A percentile compares a stretch with the other conserved stretches of the same genome.
These are phyloP conservation scores for Trachemys scripta DNA, from an alignment of 2,113 vertebrate genomes.

Conservation along the genomic window DNA sequence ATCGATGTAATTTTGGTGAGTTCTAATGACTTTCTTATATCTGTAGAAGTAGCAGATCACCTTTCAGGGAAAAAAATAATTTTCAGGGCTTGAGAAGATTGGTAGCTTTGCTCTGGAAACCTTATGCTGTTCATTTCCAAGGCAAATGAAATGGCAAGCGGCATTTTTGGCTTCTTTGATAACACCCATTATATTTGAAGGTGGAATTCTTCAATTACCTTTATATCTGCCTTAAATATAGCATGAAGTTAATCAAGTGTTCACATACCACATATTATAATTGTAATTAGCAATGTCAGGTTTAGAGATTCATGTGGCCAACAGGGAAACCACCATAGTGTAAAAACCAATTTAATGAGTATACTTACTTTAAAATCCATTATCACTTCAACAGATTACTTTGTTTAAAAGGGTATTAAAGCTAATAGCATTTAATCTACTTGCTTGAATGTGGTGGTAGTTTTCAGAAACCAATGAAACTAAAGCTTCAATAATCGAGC, in stretches of 20 bases:
- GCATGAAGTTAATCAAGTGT: constrained; percentile 61
- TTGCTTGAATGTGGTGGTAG: constrained; percentile 66
- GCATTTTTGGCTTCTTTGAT: constrained; percentile 15
- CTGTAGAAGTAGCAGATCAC: background rate
- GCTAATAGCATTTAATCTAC: constrained; percentile 79
- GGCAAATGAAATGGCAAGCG: constrained; percentile 37
- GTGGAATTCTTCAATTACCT: constrained; percentile 49
- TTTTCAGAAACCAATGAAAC: constrained; percentile 70
- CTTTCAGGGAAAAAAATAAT: constrained; percentile 43
- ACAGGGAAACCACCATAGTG: constrained; percentile 65
- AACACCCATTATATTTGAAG: constrained; percentile 1
- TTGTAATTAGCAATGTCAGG: constrained; percentile 67
- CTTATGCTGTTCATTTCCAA: constrained; percentile 41
- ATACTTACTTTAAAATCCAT: constrained; percentile 78
- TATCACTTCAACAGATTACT: constrained; percentile 77
- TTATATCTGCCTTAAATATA: constrained; percentile 62
- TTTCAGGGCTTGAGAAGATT: constrained; percentile 13
- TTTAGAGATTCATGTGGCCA: constrained; percentile 66
- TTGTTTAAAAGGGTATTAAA: constrained; percentile 78
- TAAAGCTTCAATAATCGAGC: constrained; percentile 68
- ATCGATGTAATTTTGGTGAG: constrained; percentile 30
- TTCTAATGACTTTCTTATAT: constrained; percentile 31
- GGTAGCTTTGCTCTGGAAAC: constrained; percentile 36
- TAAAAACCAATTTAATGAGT: constrained; percentile 75
- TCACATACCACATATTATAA: constrained; percentile 48